Conservation (phyloP, 2,113 vertebrate species). For the Herpetotheres cachinnans region DNA sequence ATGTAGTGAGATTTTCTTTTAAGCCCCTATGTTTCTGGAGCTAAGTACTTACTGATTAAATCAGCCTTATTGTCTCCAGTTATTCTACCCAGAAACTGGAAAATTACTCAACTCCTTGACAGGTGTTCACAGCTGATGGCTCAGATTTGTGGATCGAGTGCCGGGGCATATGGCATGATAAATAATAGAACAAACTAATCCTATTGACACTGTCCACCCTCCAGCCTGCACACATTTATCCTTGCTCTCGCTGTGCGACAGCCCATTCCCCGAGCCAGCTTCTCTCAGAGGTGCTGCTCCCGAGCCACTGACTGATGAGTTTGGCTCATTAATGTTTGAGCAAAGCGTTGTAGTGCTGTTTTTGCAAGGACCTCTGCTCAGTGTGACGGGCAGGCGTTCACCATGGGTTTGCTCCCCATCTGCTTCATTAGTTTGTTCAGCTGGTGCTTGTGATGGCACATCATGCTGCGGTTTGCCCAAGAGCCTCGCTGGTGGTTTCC, state of each 20-base stretch:
- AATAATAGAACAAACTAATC: not conserved
- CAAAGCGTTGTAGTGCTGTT: rapidly evolving
- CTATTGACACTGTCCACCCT: not conserved
- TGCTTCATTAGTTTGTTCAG: not conserved
- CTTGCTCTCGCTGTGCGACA: rapidly evolving
- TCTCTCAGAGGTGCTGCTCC: not conserved
- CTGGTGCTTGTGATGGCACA: not conserved
- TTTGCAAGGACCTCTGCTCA: not conserved
- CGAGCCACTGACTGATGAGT: rapidly evolving
- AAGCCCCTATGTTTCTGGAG: not conserved
- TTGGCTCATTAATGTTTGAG: not conserved
- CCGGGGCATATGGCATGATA: not conserved
- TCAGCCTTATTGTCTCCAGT: not conserved
- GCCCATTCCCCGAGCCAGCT: not conserved
- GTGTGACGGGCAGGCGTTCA: too few relatives aligned
- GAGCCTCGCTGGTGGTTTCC: not conserved
- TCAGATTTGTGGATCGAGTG: not conserved
- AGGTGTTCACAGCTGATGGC: not conserved
- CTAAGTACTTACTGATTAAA: not conserved
- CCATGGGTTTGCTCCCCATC: not conserved
- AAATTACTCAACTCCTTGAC: not conserved
- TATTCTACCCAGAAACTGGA: not conserved
- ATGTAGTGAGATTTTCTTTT: not conserved
- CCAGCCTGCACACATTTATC: not conserved
- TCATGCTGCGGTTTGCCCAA: not conserved